Evolutionary conservation across 2,797 vertebrate genomes (phyloP).

Genomic region (Moxostoma hubbsi): DNA sequence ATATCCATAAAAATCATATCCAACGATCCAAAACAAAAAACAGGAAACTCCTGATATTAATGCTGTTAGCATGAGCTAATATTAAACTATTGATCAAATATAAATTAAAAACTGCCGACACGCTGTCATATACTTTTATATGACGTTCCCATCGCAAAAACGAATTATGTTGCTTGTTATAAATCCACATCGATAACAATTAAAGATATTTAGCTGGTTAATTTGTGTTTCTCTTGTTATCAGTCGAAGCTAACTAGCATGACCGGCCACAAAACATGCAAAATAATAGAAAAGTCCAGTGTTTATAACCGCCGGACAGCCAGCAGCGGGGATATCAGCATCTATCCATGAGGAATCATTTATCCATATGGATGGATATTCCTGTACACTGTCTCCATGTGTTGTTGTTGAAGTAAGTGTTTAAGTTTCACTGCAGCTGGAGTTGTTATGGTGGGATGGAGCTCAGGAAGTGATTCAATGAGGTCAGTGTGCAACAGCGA

Average conservation of each 20-base stretch:
- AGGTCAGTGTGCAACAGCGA: conserved; percentile 1
- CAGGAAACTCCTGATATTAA: background rate
- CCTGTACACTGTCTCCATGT: background rate
- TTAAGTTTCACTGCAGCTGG: conserved; percentile 27
- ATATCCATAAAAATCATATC: background rate
- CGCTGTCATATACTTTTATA: background rate
- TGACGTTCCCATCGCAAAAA: background rate
- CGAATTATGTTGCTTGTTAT: background rate
- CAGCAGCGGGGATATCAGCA: conserved; percentile 1
- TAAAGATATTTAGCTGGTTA: background rate
- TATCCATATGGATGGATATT: background rate
- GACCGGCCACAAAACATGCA: conserved; percentile 1
- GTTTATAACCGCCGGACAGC: background rate
- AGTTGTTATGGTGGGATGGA: conserved; percentile 32
- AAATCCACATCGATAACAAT: background rate
- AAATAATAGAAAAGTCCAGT: conserved; percentile 11
- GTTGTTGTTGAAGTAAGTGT: conserved; percentile 3
- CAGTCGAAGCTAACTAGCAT: conserved; percentile 31
- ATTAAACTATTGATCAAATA: background rate
- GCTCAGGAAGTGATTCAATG: conserved; percentile 44
- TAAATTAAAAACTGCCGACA: background rate
- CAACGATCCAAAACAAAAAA: background rate
- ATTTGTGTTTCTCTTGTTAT: background rate
- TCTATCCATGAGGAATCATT: background rate
- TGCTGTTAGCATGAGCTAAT: conserved; percentile 11